These are phyloP conservation scores for Chloromyia formosa DNA, from an alignment of 2,888 invertebrate genomes.

Conservation along the genomic window DNA sequence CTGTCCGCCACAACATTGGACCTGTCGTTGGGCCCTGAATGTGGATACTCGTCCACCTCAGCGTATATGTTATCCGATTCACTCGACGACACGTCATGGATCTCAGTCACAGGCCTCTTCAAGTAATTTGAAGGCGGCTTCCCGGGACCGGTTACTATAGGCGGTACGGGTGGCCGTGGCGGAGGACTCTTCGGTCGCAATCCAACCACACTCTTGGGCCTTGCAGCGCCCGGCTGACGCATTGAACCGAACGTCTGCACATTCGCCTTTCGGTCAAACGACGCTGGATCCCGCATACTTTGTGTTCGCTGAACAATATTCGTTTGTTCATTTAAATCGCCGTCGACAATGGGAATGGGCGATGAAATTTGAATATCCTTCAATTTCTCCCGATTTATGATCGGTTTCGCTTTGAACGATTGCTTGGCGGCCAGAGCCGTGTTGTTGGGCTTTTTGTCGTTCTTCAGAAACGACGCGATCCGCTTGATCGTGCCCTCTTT, in stretches of 20 bases:
- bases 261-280: constrained; percentile 65
- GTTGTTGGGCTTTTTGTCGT: constrained; percentile 66
- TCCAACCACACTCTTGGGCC: constrained; percentile 78
- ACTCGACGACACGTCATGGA: constrained; percentile 70
- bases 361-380: constrained; percentile 83
- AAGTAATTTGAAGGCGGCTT: constrained; percentile 63
- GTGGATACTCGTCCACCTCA: constrained; percentile 82
- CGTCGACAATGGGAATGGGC: constrained; percentile 75
- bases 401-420: constrained; percentile 71
- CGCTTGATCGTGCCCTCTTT: constrained; percentile 74
- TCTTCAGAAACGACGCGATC: constrained; percentile 79
- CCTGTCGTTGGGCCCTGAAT: constrained; percentile 59
- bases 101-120: constrained; percentile 69
- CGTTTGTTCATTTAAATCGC: constrained; percentile 70
- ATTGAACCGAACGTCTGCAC: constrained; percentile 85
- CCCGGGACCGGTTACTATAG: not conserved
- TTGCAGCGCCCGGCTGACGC: constrained; percentile 72
- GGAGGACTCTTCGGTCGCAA: constrained; percentile 79
- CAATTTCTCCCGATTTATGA: constrained; percentile 75
- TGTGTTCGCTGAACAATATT: constrained; percentile 77
- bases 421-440: constrained; percentile 69
- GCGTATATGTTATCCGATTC: constrained; percentile 83
- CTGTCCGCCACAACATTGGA: constrained; percentile 65
- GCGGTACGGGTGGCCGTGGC: constrained; percentile 73
- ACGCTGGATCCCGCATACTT: constrained; percentile 76